Conservation (phyloP, 2,888 invertebrate species). For the Thera britannica region DNA sequence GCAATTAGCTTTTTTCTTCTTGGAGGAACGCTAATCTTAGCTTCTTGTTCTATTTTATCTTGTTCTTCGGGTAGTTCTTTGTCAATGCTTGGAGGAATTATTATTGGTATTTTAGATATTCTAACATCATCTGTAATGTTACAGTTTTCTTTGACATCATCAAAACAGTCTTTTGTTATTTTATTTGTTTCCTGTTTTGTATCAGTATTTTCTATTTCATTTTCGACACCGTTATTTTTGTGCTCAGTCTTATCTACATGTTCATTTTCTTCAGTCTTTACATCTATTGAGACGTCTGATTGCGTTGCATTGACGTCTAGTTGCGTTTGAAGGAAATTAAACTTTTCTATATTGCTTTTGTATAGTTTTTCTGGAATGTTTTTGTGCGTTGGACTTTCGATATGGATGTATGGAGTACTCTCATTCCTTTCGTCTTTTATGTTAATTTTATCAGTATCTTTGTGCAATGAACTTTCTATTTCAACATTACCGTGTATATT, state of each 20-base stretch:
- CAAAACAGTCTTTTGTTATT: conserved; percentile 37
- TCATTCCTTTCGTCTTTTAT: conserved; percentile 11
- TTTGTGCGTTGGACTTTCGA: conserved; percentile 23
- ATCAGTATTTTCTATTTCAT: conserved; percentile 36
- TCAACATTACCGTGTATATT: conserved; percentile 33
- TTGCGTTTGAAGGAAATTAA: conserved; percentile 77
- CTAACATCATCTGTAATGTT: conserved; percentile 76
- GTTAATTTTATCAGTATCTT: conserved; percentile 36
- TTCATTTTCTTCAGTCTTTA: conserved; percentile 48
- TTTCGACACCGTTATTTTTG: conserved; percentile 52
- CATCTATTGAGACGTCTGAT: conserved; percentile 52
- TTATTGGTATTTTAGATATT: conserved; percentile 61
- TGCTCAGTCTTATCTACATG: conserved; percentile 46
- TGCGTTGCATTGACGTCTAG: conserved; percentile 35
- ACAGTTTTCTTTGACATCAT: conserved; percentile 53
- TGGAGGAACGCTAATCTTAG: conserved; percentile 74
- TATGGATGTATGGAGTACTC: conserved; percentile 4
- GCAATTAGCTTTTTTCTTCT: conserved; percentile 69
- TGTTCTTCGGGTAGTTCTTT: conserved; percentile 39
- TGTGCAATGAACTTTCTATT: conserved; percentile 24
- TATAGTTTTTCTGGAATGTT: conserved; percentile 64
- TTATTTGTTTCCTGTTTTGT: conserved; percentile 35
- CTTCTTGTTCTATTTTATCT: conserved; percentile 55
- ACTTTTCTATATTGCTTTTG: conserved; percentile 72
- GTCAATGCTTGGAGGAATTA: conserved; percentile 16